Evolutionary conservation across 2,113 vertebrate species (phyloP), one percentile per base, ranked within the genome.

Genomic region (Catharus minimus): DNA sequence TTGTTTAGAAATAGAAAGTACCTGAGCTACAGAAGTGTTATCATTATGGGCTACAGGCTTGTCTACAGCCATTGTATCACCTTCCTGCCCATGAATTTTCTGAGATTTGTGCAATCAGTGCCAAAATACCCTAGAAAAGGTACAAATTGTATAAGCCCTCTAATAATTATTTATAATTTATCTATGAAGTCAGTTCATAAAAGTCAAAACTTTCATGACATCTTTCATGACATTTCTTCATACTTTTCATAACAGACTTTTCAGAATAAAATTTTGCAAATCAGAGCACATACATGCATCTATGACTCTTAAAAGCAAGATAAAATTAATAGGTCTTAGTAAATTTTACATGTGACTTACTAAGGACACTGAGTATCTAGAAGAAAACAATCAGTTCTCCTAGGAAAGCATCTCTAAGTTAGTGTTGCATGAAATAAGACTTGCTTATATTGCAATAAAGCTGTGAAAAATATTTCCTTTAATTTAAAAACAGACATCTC

Each of bases 351-450:
- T 41, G 20, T 61, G 61, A 38, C 50, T 81, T 91, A 12, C 18
- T 68, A 50, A 36, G 85, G 26, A n/a, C 19, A 43, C 39, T 69
- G 22, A 62, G 55, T 44, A 55, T 65, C 50, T 86, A 93, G 86
- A 91, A 60, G 82, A 90, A 96, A 95, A 92, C 49, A 91, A 93
- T 89, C 71, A 86, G 38, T 73, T 95, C 86, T 92, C 64, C 47
- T 65, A 88, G n/a, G 80, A 87, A 83, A 73, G 4, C 12, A 76
- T 90, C 76, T 80, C 18, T 52, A 86, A 94, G 73, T 56, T 62
- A 85, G 16, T 75, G 75, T 82, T 94, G 78, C 32, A 62, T 93
- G 79, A 95, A 96, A 91, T 90, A 89, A 93, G 50, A 50, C 85
- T 72, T 49, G 33, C 10, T 94, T 32, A n/a, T 92, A 52, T 46